These are phyloP conservation scores for Scolopax rusticola DNA, from an alignment of 2,797 vertebrate species.

Conservation along the genomic window DNA sequence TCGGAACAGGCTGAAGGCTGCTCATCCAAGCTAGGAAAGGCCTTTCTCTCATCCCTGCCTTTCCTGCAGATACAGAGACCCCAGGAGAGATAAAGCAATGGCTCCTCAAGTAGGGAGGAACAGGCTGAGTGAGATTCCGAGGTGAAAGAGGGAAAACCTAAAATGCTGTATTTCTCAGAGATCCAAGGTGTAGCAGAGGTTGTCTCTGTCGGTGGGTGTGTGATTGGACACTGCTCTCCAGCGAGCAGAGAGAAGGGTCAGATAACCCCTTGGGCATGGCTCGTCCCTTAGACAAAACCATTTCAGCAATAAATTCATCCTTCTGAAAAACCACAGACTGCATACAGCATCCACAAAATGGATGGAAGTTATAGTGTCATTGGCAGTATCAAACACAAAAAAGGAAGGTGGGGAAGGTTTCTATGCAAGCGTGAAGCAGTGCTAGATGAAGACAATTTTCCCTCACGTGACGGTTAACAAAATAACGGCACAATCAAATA, in stretches of 20 bases:
- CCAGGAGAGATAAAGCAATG: not conserved
- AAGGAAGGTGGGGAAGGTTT: not conserved
- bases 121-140: not conserved
- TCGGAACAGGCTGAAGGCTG: not conserved
- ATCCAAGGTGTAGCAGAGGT: not conserved
- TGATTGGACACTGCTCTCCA: not conserved
- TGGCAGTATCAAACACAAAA: not conserved
- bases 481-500: not conserved
- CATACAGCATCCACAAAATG: conserved; percentile 1
- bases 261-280: not conserved
- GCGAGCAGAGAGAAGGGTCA: not conserved
- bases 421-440: not conserved
- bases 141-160: not conserved
- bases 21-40: not conserved
- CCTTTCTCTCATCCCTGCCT: not conserved
- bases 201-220: not conserved
- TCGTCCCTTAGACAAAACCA: not conserved
- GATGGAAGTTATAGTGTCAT: not conserved
- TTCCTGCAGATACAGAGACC: not conserved
- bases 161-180: not conserved
- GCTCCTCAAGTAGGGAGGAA: not conserved
- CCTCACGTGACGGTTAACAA: not conserved
- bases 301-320: not conserved
- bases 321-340: not conserved
- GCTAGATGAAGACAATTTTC: not conserved